Evolutionary conservation across 2,113 vertebrate species (phyloP).

Genomic region (Mirza zaza): DNA sequence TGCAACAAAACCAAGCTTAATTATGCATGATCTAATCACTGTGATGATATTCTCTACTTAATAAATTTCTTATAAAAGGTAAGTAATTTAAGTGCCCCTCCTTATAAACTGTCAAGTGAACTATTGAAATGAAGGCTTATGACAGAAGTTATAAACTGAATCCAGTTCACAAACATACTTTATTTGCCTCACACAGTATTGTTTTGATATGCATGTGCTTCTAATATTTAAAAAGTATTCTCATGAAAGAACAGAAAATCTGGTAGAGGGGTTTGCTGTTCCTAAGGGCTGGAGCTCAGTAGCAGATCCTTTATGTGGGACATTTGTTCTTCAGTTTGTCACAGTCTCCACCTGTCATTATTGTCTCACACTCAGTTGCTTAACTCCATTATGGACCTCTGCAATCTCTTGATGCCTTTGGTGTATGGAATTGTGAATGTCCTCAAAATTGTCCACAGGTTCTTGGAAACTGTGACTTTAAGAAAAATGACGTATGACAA

Average conservation of each 20-base stretch:
- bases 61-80: not conserved
- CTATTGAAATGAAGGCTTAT: not conserved
- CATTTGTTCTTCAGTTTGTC: not conserved
- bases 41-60: not conserved
- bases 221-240: not conserved
- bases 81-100: not conserved
- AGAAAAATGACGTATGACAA: not conserved
- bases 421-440: not conserved
- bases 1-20: not conserved
- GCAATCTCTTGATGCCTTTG: not conserved
- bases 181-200: not conserved
- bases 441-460: not conserved
- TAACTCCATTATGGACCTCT: fast-evolving
- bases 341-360: not conserved
- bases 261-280: not conserved
- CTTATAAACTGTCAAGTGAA: not conserved
- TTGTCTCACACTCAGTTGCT: not conserved
- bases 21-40: not conserved
- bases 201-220: not conserved
- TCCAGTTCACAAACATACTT: not conserved
- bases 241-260: not conserved
- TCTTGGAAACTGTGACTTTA: not conserved
- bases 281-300: not conserved
- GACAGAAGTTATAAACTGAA: not conserved
- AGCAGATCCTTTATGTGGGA: fast-evolving